Percentiles rank a stretch among this genome's conserved stretches.
These are phyloP conservation scores for Orthosia gracilis DNA, from an alignment of 2,888 invertebrate genomes.

Conservation along the genomic window DNA sequence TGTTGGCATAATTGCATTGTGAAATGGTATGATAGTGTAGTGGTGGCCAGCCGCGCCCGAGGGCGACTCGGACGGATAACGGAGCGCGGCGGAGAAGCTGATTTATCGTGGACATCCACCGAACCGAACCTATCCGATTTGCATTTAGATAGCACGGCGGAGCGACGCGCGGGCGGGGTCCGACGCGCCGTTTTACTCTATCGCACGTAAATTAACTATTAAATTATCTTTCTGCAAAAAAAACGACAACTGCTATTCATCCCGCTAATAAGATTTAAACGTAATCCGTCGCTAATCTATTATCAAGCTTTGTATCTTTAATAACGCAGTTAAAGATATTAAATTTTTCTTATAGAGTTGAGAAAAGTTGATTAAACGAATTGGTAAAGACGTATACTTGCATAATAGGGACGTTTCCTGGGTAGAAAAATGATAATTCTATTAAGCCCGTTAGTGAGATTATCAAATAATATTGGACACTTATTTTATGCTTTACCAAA, in stretches of 20 bases:
- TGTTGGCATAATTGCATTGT: slow-evolving; percentile 66
- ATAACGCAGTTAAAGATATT: slow-evolving; percentile 56
- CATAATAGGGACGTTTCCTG: too few relatives aligned
- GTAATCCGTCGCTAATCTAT: slow-evolving; percentile 68
- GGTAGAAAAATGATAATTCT: too few relatives aligned
- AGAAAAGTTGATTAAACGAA: slow-evolving; percentile 49
- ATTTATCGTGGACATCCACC: slow-evolving; percentile 89
- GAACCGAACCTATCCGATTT: slow-evolving; percentile 90
- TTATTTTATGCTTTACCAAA: too few relatives aligned
- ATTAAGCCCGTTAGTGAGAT: too few relatives aligned
- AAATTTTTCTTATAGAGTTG: slow-evolving; percentile 71
- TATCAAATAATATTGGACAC: too few relatives aligned
- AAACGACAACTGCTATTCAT: slow-evolving; percentile 73
- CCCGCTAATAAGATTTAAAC: slow-evolving; percentile 82
- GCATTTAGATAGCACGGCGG: slow-evolving; percentile 89
- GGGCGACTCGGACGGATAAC: slow-evolving; percentile 80
- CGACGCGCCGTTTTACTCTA: slow-evolving; percentile 79
- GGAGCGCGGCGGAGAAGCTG: slow-evolving; percentile 82
- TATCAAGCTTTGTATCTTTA: slow-evolving; percentile 65
- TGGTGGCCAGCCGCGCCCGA: slow-evolving; percentile 67
- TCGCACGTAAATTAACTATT: slow-evolving; percentile 86
- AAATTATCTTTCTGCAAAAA: slow-evolving; percentile 82
- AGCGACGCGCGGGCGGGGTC: slow-evolving; percentile 68
- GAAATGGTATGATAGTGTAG: slow-evolving; percentile 65
- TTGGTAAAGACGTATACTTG: slow-evolving; percentile 37